Conservation (phyloP, 1,140 invertebrate genomes). For the Rhysida immarginata region DNA sequence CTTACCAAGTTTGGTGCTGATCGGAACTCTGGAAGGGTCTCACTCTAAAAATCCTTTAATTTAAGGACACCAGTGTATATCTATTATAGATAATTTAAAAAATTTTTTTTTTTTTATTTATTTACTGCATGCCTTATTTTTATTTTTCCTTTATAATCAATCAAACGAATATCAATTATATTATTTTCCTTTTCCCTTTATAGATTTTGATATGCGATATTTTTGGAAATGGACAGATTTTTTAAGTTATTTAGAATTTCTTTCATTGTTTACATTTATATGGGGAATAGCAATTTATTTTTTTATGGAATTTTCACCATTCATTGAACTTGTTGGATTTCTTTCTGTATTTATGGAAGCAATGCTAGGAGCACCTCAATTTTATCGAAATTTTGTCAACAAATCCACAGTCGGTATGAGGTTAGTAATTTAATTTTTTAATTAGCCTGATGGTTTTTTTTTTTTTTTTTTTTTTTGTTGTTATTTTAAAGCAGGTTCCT, state of each 20-base stretch:
- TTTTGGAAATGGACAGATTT: slow-evolving; percentile 99
- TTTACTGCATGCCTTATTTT: neutral
- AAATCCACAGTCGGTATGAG: slow-evolving; percentile 95
- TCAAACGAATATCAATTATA: neutral
- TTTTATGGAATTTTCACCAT: slow-evolving; percentile 58
- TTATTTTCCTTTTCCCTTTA: slow-evolving; percentile 11
- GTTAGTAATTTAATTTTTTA: slow-evolving; percentile 34
- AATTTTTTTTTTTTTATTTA: too few relatives aligned
- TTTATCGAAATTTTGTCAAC: slow-evolving; percentile 69
- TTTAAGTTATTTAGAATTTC: slow-evolving; percentile 86
- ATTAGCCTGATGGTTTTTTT: too few relatives aligned
- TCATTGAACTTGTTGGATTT: slow-evolving; percentile 82
- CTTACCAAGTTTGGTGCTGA: too few relatives aligned
- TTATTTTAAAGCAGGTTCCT: too few relatives aligned
- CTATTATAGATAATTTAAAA: too few relatives aligned
- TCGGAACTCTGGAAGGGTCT: too few relatives aligned
- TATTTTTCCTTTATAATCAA: neutral
- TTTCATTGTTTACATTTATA: slow-evolving; percentile 65
- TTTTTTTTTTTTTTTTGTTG: too few relatives aligned
- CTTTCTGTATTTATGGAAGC: slow-evolving; percentile 90
- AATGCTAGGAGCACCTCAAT: slow-evolving; percentile 85
- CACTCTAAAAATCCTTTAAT: too few relatives aligned
- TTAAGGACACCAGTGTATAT: too few relatives aligned
- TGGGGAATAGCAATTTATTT: slow-evolving; percentile 74
- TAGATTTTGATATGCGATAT: slow-evolving; percentile 76